Evolutionary conservation across 2,113 vertebrate genomes (phyloP).

Genomic region (Tauraco erythrolophus): DNA sequence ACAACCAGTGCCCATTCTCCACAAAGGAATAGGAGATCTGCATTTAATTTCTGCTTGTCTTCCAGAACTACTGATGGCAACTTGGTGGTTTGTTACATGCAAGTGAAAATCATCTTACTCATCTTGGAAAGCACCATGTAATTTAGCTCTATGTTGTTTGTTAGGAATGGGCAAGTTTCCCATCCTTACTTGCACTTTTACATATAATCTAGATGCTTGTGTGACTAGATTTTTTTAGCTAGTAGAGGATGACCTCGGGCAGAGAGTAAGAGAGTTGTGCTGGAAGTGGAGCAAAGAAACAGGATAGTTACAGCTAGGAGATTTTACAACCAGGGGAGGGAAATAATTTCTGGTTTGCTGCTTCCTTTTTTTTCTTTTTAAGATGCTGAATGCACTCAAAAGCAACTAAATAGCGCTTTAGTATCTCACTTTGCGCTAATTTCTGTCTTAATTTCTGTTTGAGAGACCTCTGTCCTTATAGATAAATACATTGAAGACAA

Average conservation of each 20-base stretch:
- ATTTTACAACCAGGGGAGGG: background rate
- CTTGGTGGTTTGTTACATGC: background rate
- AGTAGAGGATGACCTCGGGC: background rate
- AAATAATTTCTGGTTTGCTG: background rate
- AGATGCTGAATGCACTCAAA: background rate
- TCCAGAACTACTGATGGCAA: background rate
- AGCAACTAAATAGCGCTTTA: background rate
- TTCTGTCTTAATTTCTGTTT: background rate
- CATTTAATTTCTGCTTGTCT: background rate
- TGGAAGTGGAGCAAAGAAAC: background rate
- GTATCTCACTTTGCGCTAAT: background rate
- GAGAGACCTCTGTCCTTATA: background rate
- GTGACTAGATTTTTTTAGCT: background rate
- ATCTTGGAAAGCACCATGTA: background rate
- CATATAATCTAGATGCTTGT: background rate
- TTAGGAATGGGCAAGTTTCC: background rate
- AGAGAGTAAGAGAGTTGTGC: fast-evolving
- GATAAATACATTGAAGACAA: background rate
- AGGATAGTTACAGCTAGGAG: background rate
- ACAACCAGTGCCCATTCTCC: background rate
- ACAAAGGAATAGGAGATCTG: background rate
- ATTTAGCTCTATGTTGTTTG: background rate
- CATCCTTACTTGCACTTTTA: background rate
- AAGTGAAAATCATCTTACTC: background rate
- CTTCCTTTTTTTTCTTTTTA: background rate